phyloP scores from a whole-genome alignment of 2,113 vertebrate species.

The Tyto alba region DNA sequence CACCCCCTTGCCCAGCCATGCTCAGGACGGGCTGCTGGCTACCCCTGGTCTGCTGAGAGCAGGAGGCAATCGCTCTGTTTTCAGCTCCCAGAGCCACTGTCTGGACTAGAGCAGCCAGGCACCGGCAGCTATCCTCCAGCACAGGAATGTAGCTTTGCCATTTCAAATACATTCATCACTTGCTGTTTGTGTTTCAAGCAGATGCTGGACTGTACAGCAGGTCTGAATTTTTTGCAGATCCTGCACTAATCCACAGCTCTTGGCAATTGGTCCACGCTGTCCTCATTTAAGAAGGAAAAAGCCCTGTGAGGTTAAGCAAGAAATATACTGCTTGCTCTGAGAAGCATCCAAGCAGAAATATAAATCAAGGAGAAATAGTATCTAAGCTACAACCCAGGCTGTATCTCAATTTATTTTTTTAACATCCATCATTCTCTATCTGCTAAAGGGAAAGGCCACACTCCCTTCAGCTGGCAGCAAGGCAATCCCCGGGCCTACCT shows the following conservation, averaged over 20 bases:
- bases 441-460: conserved; percentile 3
- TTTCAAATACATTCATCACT: neutral
- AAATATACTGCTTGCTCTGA: neutral
- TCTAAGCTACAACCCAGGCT: neutral
- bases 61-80: neutral
- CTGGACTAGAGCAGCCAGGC: neutral
- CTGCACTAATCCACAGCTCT: conserved; percentile 1
- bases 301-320: neutral
- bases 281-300: conserved; percentile 18
- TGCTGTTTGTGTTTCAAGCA: neutral
- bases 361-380: conserved; percentile 41
- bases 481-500: neutral
- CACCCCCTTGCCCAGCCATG: fast-evolving
- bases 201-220: neutral
- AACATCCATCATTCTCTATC: neutral
- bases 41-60: neutral
- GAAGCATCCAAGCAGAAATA: conserved; percentile 18
- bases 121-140: neutral
- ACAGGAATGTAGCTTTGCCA: neutral
- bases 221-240: conserved; percentile 1
- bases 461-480: neutral
- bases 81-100: neutral
- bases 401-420: conserved; percentile 25
- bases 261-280: neutral
- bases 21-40: neutral